Percentiles rank a stretch among this genome's conserved stretches.
phyloP scores from a whole-genome alignment of 2,797 vertebrate species.

The Megalops cyprinoides region DNA sequence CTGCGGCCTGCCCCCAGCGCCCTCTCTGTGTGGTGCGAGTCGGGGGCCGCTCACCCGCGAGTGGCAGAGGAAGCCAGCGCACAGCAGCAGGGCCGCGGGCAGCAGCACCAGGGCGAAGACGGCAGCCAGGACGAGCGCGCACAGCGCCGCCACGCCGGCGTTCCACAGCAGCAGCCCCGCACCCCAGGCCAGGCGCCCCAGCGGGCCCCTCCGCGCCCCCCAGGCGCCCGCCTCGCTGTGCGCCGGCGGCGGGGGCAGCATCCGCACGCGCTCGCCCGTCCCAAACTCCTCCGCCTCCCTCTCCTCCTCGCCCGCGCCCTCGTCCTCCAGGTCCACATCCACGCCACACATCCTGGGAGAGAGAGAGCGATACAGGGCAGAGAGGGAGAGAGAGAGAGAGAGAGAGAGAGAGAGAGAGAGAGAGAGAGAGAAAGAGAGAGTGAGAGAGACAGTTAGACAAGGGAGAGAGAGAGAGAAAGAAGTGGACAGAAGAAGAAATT shows the following conservation, averaged over 20 bases:
- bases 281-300: conserved; percentile 68
- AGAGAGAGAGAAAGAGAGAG: background rate
- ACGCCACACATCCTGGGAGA: conserved; percentile 73
- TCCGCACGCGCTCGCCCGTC: conserved; percentile 67
- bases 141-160: conserved; percentile 53
- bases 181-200: conserved; percentile 66
- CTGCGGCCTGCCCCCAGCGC: too few relatives aligned
- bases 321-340: conserved; percentile 69
- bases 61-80: conserved; percentile 76
- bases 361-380: background rate
- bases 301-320: conserved; percentile 67
- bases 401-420: background rate
- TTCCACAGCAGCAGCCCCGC: conserved; percentile 68
- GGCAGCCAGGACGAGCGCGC: conserved; percentile 59
- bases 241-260: conserved; percentile 73
- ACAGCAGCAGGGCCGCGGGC: conserved; percentile 72
- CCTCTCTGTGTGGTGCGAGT: too few relatives aligned
- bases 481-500: conserved; percentile 3
- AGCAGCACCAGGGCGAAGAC: conserved; percentile 72
- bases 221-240: conserved; percentile 67
- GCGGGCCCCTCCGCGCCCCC: conserved; percentile 66
- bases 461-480: background rate
- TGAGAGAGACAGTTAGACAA: too few relatives aligned
- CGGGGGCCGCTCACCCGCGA: conserved; percentile 79
- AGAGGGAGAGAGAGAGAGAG: background rate